Evolutionary conservation across 1,140 invertebrate genomes (phyloP), one percentile per base, ranked within the genome.

Genomic region (Drosophila punjabiensis): DNA sequence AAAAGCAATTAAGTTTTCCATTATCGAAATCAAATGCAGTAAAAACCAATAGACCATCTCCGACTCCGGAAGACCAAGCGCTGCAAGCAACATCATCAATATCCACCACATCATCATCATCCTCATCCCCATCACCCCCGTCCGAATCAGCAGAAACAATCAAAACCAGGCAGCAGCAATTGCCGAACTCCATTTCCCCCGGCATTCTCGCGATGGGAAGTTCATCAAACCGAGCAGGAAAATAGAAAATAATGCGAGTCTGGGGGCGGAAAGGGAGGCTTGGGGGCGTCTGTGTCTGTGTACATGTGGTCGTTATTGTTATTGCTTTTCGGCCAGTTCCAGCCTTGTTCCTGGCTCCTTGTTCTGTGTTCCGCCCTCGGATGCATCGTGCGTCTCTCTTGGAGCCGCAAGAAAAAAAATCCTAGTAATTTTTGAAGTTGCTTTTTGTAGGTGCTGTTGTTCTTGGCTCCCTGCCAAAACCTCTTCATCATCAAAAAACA

Each of bases 1-100:
- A 78, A 90, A 82, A 90, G 86, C 82, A 90, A 90, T 90, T 90
- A 90, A 85, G 80, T 86, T 90, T 90, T 86, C 86, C 86, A 86
- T 90, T 90, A 90, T 82, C 82, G 79, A 90, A 86, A 91, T 82
- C 87, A 76, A 83, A 68, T 74, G 67, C 70, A 70, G 75, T 61
- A 76, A 81, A 75, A 88, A 73, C 65, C 61, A 45, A 5, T 18
- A 30, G 13, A 45, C 30, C 30, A 16, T 24, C 18, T 56, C 20
- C 18, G 8, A 33, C 35, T 20, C 33, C 43, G 43, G 37, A 68
- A 53, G 56, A 33, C 63, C 60, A 41, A 53, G 20, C 33, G 39
- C 62, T 53, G 65, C 69, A 74, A 16, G 20, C 63, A 82, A 76
- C 69, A 79, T 81, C 69, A 88, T 81, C 66, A 66, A 75, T 66